These are phyloP conservation scores for Chydorus sphaericus DNA, from an alignment of 2,888 invertebrate species.

Conservation along the genomic window DNA sequence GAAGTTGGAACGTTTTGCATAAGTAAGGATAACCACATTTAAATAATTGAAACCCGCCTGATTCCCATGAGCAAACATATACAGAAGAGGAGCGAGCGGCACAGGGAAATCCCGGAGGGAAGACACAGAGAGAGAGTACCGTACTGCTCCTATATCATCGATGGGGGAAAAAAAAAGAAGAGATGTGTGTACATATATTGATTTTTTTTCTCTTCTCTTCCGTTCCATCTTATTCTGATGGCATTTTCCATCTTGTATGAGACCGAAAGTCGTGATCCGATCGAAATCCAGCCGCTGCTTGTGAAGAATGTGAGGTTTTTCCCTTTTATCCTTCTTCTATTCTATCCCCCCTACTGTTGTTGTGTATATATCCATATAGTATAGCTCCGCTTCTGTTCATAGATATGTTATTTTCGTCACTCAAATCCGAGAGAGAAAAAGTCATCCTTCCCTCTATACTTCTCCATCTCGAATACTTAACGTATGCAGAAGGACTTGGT, in stretches of 20 bases:
- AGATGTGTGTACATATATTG: background rate
- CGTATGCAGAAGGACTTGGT: too few relatives aligned
- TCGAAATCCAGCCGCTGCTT: slow-evolving; percentile 4
- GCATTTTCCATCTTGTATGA: background rate
- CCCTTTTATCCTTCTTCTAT: background rate
- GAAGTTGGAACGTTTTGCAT: slow-evolving; percentile 7
- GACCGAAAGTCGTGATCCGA: background rate
- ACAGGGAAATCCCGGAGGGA: background rate
- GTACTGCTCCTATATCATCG: background rate
- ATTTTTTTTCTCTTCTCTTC: background rate
- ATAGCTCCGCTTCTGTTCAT: too few relatives aligned
- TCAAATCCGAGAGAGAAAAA: too few relatives aligned
- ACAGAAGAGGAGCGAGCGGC: background rate
- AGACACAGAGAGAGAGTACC: background rate
- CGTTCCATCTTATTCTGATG: background rate
- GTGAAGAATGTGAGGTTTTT: slow-evolving; percentile 5
- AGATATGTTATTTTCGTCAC: too few relatives aligned
- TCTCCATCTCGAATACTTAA: too few relatives aligned
- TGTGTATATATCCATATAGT: too few relatives aligned
- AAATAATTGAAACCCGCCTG: slow-evolving; percentile 7
- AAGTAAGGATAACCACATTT: slow-evolving; percentile 8
- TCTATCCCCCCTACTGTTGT: too few relatives aligned
- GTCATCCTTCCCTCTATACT: too few relatives aligned
- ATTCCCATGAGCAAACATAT: slow-evolving; percentile 6
- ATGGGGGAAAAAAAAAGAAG: background rate